phyloP scores from a whole-genome alignment of 2,888 invertebrate species.

The Odontomyia ornata region DNA sequence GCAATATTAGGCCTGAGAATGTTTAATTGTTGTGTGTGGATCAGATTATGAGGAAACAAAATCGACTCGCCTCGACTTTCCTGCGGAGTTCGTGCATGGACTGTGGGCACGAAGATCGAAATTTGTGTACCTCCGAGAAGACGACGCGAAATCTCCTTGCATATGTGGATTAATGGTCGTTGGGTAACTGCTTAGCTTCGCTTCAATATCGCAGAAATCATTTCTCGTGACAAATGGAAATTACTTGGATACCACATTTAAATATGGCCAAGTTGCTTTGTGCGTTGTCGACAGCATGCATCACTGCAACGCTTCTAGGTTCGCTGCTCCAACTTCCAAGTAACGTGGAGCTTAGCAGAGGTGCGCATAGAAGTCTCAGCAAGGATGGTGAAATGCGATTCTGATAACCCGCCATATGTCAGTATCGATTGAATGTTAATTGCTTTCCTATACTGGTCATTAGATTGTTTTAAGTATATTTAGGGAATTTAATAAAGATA shows the following conservation, averaged over 20 bases:
- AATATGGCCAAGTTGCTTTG: conserved; percentile 24
- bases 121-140: conserved; percentile 33
- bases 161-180: conserved; percentile 46
- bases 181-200: conserved; percentile 39
- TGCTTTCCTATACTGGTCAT: too few relatives aligned
- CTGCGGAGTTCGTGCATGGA: conserved; percentile 34
- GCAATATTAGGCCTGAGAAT: conserved; percentile 50
- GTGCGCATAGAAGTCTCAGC: neutral
- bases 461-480: too few relatives aligned
- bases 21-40: conserved; percentile 51
- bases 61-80: conserved; percentile 3
- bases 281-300: conserved; percentile 29
- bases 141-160: neutral
- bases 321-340: neutral
- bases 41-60: conserved; percentile 43
- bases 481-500: too few relatives aligned
- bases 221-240: conserved; percentile 52
- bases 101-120: conserved; percentile 28
- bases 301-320: neutral
- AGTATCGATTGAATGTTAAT: too few relatives aligned
- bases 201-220: conserved; percentile 48
- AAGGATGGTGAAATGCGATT: too few relatives aligned
- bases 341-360: neutral
- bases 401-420: too few relatives aligned
- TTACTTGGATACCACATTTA: conserved; percentile 46